These are phyloP conservation scores for Drosophila neocordata DNA, from an alignment of 1,140 invertebrate genomes.

Conservation along the genomic window DNA sequence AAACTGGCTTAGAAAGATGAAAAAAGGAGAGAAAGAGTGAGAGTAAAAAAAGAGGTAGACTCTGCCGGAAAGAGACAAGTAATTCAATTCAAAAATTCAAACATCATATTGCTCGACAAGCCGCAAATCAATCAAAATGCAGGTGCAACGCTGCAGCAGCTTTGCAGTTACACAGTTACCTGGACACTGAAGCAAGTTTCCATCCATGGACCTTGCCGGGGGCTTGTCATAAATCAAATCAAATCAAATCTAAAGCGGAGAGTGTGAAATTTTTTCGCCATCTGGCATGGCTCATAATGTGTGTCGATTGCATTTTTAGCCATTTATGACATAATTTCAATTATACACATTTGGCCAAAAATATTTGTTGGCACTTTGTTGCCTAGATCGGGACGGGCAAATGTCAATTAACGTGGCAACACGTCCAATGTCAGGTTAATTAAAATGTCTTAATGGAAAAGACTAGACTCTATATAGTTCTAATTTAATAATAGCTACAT, in stretches of 20 bases:
- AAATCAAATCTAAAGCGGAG: slow-evolving; percentile 37
- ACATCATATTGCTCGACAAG: slow-evolving; percentile 34
- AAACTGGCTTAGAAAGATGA: background rate
- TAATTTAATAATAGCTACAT: background rate
- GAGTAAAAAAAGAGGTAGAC: background rate
- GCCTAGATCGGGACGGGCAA: background rate
- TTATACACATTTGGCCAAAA: slow-evolving; percentile 74
- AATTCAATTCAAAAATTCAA: slow-evolving; percentile 27
- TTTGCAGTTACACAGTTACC: slow-evolving; percentile 58
- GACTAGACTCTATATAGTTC: background rate
- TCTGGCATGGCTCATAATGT: slow-evolving; percentile 52
- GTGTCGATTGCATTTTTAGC: slow-evolving; percentile 67
- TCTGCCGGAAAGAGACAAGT: slow-evolving; percentile 12
- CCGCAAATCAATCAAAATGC: slow-evolving; percentile 58
- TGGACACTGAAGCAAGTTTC: slow-evolving; percentile 60
- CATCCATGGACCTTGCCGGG: slow-evolving; percentile 39
- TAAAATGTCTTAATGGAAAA: slow-evolving; percentile 5
- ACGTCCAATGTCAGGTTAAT: slow-evolving; percentile 49
- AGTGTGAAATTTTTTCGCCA: slow-evolving; percentile 74
- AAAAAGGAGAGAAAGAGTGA: background rate
- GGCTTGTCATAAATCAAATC: slow-evolving; percentile 66
- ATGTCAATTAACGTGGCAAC: slow-evolving; percentile 73
- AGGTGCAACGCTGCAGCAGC: slow-evolving; percentile 52
- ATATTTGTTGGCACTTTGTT: slow-evolving; percentile 74
- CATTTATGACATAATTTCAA: slow-evolving; percentile 81